Evolutionary conservation across 1,140 invertebrate genomes (phyloP).

Genomic region (Neodiprion pinetum): DNA sequence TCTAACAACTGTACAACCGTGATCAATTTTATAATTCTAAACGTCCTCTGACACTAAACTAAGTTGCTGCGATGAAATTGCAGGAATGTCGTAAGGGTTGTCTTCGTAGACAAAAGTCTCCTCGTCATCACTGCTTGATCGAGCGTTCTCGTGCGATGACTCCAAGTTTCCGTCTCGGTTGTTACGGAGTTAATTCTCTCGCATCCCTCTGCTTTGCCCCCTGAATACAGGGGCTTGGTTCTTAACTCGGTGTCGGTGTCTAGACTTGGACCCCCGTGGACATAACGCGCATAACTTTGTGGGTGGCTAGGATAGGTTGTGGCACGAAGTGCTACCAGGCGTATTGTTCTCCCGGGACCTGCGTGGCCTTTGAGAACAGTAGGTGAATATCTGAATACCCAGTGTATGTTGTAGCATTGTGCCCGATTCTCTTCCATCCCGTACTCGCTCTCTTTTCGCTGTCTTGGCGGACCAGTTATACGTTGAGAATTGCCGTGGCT

Average conservation of each 20-base stretch:
- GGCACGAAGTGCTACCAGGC: not conserved
- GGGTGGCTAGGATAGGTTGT: not conserved
- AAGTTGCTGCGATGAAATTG: too few species aligned
- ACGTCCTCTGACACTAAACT: too few species aligned
- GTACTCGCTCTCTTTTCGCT: conserved; percentile 1
- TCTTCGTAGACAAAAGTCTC: too few species aligned
- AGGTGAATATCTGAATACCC: not conserved
- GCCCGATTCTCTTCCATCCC: not conserved
- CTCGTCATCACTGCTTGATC: too few species aligned
- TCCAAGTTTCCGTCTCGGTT: not conserved
- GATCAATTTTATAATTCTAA: too few species aligned
- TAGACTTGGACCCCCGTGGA: not conserved
- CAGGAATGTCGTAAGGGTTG: too few species aligned
- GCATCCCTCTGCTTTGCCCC: not conserved
- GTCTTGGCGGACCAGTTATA: too few species aligned
- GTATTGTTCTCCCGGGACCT: not conserved
- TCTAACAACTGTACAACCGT: too few species aligned
- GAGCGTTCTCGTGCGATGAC: too few species aligned
- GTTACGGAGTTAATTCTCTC: not conserved
- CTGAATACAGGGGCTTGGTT: not conserved
- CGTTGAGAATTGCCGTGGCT: too few species aligned
- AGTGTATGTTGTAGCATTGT: not conserved
- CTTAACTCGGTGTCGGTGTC: not conserved
- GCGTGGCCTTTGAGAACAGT: not conserved
- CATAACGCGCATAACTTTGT: not conserved